Base-by-base conservation (phyloP, 2,113 vertebrate species). In the Odocoileus virginianus region DNA sequence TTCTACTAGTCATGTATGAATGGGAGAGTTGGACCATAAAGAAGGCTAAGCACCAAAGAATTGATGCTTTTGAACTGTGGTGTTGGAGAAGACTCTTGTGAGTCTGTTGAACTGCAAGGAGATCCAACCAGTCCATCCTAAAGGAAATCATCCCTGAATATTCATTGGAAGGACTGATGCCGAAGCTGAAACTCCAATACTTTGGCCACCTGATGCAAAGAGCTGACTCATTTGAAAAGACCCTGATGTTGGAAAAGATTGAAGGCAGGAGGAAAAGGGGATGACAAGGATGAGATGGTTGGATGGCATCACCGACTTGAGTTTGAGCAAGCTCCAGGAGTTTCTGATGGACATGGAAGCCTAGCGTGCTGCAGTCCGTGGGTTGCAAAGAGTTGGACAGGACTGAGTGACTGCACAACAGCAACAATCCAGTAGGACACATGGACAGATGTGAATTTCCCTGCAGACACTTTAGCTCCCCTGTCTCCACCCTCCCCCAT, bases 331-430 rank as follows among this genome's bases (percentile, higher is more conserved):
- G 19, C n/a, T 71, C n/a, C 1, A 0, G 67, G 19, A 71, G 67
- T 36, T 71, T n/a, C 9, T 71, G 67, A 71, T 36, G n/a, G n/a
- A 40, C 19, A 40, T n/a, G 19, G 10, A 40, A 21, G 19, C 64
- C 9, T 71, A n/a, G n/a, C 0, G 2, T 23, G n/a, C 64, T 71
- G 64, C 4, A 2, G 64, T 23, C 64, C 64, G 5, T 11, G 16
- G 19, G 9, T 16, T 17, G 61, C 61, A 64, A n/a, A 64, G 61
- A 4, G 33, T 36, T 2, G 0, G 19, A 36, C n/a, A 0, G 0
- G 8, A 74, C 21, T 40, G 67, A 74, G 67, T 11, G 0, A 40
- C 36, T 74, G 67, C 23, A 23, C 67, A 36, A 19, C 33, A 54
- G 52, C 5, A 67, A 1, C 33, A 19, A 10, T 43, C 14, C 5